Evolutionary conservation across 2,888 invertebrate species (phyloP), one percentile per base, ranked within the genome.

Genomic region (Scaptomyza parva): DNA sequence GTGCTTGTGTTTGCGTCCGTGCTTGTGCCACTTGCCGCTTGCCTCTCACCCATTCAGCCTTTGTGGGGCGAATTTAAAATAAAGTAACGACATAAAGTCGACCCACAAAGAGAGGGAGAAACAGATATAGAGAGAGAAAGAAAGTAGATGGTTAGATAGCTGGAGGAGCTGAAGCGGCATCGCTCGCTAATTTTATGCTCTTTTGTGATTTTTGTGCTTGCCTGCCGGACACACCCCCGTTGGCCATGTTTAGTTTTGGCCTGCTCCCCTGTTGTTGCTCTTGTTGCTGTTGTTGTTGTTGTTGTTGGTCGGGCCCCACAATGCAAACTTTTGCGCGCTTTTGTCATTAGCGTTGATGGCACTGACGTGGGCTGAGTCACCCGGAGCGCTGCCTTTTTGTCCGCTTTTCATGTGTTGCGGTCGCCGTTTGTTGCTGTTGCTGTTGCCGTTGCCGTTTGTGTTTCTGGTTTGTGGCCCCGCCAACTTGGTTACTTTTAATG

Each of bases 321-420:
- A 84, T 86, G 78, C 83, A 84, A 83, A 83, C 87, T 84, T 86
- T 86, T 78, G 82, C 78, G 87, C 86, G 74, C 85, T 87, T 79
- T 79, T 85, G 82, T 83, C 88, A 87, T 88, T 87, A 87, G 78
- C 80, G 83, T 83, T 87, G 83, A 88, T 85, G 83, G 78, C 71
- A 62, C 59, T 63, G 68, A 66, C 70, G 72, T 78, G 72, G 51
- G 59, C 63, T 44, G 59, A 48, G 44, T 57, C 37, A 61, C 48
- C 71, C 54, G 51, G 54, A 70, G 62, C 67, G 33, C 41, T 75
- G 85, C 68, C 76, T 76, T 86, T 86, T 81, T 84, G 87, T 65
- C 62, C 71, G 75, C 69, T 69, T 76, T 83, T 85, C 82, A 86
- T 86, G 85, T 86, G 82, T 81, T 85, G 81, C 55, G 82, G 83